These are phyloP conservation scores for Narcine bancroftii DNA, from an alignment of 2,113 vertebrate genomes.

Conservation along the genomic window DNA sequence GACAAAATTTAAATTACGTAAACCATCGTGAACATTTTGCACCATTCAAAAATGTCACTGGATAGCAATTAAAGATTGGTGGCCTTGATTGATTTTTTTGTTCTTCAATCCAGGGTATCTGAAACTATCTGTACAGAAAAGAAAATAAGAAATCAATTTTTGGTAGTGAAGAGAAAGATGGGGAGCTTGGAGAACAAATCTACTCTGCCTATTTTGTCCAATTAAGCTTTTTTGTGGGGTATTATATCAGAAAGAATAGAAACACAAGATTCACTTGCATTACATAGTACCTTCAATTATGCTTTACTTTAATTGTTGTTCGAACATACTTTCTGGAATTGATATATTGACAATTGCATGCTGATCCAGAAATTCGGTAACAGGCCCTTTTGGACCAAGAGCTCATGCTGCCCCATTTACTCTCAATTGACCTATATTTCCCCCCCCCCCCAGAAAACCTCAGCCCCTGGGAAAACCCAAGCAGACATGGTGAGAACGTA, in stretches of 20 bases:
- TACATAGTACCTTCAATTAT: neutral
- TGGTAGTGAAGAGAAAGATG: neutral
- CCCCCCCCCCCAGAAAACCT: too few species aligned
- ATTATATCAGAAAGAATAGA: neutral
- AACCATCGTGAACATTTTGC: neutral
- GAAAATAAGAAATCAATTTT: neutral
- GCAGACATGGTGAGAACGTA: too few species aligned
- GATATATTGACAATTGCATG: neutral
- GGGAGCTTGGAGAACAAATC: neutral
- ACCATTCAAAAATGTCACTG: neutral
- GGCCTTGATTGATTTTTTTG: neutral
- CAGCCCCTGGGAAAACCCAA: too few species aligned
- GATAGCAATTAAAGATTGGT: neutral
- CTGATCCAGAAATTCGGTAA: neutral
- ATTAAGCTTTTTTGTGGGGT: neutral
- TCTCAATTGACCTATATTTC: too few species aligned
- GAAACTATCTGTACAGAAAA: neutral
- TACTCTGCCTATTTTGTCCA: neutral
- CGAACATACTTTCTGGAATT: neutral
- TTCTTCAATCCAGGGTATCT: neutral
- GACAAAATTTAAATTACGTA: neutral
- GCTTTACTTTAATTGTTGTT: neutral
- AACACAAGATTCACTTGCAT: neutral
- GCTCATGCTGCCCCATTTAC: too few species aligned
- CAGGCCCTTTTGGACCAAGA: too few species aligned